A percentile compares a stretch with the other conserved stretches of the same genome.
Evolutionary conservation across 2,888 invertebrate genomes (phyloP).

Genomic region (Drosophila leonis): DNA sequence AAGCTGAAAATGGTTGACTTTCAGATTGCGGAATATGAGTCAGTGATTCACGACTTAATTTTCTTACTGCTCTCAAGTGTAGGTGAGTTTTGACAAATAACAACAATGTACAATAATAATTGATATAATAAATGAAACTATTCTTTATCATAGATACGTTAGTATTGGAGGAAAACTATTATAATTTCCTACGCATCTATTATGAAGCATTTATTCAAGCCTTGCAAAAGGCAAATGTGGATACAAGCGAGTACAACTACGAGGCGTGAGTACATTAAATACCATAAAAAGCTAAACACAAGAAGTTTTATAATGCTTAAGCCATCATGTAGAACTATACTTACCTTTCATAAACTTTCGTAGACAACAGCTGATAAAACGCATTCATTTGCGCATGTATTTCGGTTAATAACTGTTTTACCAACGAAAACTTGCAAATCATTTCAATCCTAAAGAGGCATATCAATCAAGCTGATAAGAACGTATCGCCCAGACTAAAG

Average conservation of each 20-base stretch:
- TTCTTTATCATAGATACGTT: conserved; percentile 66
- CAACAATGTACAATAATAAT: not conserved
- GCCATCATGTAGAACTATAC: not conserved
- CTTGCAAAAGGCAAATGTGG: conserved; percentile 84
- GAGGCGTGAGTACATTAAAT: conserved; percentile 78
- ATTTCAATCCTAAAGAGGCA: not conserved
- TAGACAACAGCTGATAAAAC: not conserved
- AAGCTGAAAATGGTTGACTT: conserved; percentile 88
- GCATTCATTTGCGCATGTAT: not conserved
- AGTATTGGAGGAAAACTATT: conserved; percentile 85
- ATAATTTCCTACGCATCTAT: conserved; percentile 86
- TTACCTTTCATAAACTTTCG: not conserved
- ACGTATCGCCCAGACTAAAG: not conserved
- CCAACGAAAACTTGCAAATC: not conserved
- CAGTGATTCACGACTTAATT: conserved; percentile 86
- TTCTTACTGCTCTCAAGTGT: conserved; percentile 87
- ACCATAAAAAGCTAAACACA: not conserved
- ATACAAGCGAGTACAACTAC: conserved; percentile 84
- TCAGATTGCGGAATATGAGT: conserved; percentile 87
- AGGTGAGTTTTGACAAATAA: conserved; percentile 26
- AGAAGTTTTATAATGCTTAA: not conserved
- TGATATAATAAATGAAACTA: no score
- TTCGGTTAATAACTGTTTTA: not conserved
- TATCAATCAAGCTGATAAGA: not conserved
- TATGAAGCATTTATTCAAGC: conserved; percentile 86